These are phyloP conservation scores for Synanceia verrucosa DNA, from an alignment of 2,797 vertebrate genomes.

Conservation along the genomic window DNA sequence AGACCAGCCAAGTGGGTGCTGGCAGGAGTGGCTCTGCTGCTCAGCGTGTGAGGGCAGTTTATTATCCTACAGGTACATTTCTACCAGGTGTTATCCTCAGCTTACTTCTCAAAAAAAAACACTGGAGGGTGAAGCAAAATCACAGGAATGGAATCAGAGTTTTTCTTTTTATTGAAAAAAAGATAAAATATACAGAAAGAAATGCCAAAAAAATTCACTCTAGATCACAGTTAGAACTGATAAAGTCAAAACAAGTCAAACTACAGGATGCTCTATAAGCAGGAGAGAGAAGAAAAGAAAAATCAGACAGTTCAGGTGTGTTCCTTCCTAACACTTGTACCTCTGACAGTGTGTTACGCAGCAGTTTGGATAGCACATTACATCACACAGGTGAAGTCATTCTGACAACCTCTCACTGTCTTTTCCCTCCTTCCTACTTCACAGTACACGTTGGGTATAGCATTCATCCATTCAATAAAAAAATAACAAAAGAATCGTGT, in stretches of 20 bases:
- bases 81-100: neutral
- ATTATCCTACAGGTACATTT: neutral
- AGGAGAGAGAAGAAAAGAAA: constrained; percentile 13
- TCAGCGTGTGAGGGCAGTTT: constrained; percentile 75
- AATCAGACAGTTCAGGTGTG: constrained; percentile 61
- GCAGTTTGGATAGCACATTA: constrained; percentile 63
- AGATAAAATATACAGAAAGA: constrained; percentile 74
- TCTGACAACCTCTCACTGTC: constrained; percentile 45
- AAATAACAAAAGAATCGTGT: constrained; percentile 59
- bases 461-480: constrained; percentile 63
- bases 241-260: constrained; percentile 72
- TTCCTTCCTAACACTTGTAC: constrained; percentile 63
- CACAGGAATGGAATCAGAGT: constrained; percentile 21
- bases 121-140: neutral
- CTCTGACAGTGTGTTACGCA: constrained; percentile 69
- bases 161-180: constrained; percentile 82
- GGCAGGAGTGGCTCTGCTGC: constrained; percentile 83
- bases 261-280: constrained; percentile 61
- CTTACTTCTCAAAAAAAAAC: neutral
- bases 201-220: constrained; percentile 69
- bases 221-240: constrained; percentile 75
- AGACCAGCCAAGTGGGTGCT: constrained; percentile 82
- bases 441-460: constrained; percentile 68
- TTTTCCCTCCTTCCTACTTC: constrained; percentile 56
- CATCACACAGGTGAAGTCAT: constrained; percentile 72